A percentile compares a stretch with the other conserved stretches of the same genome.
phyloP scores from a whole-genome alignment of 2,113 vertebrate genomes.

The Nanger granti region DNA sequence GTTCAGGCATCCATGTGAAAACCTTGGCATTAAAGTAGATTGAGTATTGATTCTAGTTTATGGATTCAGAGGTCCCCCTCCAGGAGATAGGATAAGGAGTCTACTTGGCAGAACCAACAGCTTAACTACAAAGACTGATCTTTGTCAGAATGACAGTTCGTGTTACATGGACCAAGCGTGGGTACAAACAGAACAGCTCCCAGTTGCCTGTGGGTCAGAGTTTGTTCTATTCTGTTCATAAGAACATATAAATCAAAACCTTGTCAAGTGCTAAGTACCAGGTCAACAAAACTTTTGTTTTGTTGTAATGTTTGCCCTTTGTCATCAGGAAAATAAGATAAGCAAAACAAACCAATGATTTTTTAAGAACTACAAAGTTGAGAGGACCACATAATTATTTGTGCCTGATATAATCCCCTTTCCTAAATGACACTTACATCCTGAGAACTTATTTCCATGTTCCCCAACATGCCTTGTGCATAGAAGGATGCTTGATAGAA shows the following conservation, averaged over 20 bases:
- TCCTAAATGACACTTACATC: not conserved
- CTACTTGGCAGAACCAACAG: not conserved
- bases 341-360: not conserved
- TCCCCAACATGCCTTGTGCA: not conserved
- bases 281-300: not conserved
- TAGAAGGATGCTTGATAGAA: not conserved
- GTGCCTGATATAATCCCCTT: not conserved
- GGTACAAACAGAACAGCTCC: not conserved
- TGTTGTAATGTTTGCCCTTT: not conserved
- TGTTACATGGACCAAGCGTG: not conserved
- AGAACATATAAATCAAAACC: not conserved
- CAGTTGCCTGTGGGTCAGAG: not conserved
- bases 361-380: not conserved
- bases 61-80: not conserved
- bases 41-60: constrained; percentile 22
- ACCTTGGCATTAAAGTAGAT: not conserved
- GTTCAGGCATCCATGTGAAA: not conserved
- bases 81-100: not conserved
- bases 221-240: constrained; percentile 1
- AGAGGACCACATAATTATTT: not conserved
- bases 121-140: not conserved
- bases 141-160: not conserved
- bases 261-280: not conserved
- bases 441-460: not conserved
- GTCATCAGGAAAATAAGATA: constrained; percentile 3